Conservation (phyloP, 2,113 vertebrate species). For the Cephalopterus ornatus region DNA sequence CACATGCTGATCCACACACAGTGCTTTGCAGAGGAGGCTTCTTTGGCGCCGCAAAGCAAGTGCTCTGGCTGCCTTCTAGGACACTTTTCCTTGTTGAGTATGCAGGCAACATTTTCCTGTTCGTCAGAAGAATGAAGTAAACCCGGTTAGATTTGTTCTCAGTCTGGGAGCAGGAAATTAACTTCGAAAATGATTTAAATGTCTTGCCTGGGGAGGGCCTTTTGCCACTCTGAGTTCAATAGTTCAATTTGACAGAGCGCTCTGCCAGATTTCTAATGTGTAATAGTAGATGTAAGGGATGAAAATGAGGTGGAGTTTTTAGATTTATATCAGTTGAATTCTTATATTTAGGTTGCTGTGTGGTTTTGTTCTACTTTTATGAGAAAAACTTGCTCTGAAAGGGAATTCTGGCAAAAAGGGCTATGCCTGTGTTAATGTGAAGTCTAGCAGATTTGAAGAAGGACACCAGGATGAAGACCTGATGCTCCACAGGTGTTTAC, state of each 20-base stretch:
- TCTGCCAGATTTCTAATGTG: slow-evolving; percentile 52
- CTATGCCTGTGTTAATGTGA: neutral
- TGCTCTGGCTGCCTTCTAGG: neutral
- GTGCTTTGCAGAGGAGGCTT: neutral
- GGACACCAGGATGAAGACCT: neutral
- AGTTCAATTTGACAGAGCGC: slow-evolving; percentile 71
- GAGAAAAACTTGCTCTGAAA: neutral
- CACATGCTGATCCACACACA: neutral
- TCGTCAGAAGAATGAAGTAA: slow-evolving; percentile 71
- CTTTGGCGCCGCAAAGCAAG: neutral
- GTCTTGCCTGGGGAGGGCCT: slow-evolving; percentile 67
- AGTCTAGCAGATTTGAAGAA: neutral
- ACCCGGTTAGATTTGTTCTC: slow-evolving; percentile 76
- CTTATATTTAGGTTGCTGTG: neutral
- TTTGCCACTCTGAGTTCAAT: slow-evolving; percentile 68
- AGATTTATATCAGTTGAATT: slow-evolving; percentile 33
- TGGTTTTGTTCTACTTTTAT: neutral
- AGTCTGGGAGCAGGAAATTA: slow-evolving; percentile 75
- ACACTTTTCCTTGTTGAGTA: slow-evolving; percentile 62
- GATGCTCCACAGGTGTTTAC: neutral
- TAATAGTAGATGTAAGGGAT: slow-evolving; percentile 35
- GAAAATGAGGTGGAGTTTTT: slow-evolving; percentile 35
- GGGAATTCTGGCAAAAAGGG: neutral
- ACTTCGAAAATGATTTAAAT: slow-evolving; percentile 78
- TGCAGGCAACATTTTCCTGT: slow-evolving; percentile 68